Evolutionary conservation across 1,140 invertebrate genomes (phyloP).

Genomic region (Drosophila trapezifrons): DNA sequence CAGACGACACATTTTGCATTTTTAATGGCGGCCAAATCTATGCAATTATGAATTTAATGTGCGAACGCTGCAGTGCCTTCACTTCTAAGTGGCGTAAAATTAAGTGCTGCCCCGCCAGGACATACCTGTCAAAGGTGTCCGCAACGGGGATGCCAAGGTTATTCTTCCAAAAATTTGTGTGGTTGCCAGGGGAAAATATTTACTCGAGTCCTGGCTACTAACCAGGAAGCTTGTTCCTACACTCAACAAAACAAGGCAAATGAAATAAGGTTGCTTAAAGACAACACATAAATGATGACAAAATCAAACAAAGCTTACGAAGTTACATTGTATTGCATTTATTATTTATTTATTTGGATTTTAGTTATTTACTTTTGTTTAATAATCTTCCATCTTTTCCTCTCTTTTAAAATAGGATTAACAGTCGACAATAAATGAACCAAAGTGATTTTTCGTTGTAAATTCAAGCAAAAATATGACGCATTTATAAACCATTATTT

Average conservation of each 20-base stretch:
- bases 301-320: not conserved
- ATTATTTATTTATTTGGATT: too few relatives aligned
- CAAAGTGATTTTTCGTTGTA: not conserved
- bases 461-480: not conserved
- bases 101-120: not conserved
- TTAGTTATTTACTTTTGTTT: too few relatives aligned
- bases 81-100: conserved; percentile 17
- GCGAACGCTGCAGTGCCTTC: conserved; percentile 8
- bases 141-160: not conserved
- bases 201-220: not conserved
- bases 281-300: too few relatives aligned
- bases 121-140: conserved; percentile 26
- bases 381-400: too few relatives aligned
- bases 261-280: too few relatives aligned
- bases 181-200: conserved; percentile 27
- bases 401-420: not conserved
- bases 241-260: conserved; percentile 7
- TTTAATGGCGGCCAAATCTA: conserved; percentile 50
- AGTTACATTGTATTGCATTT: not conserved
- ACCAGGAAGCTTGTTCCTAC: not conserved
- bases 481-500: not conserved
- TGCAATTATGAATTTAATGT: conserved; percentile 54
- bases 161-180: conserved; percentile 1
- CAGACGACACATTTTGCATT: conserved; percentile 63
- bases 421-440: not conserved